Conservation (phyloP, 92 coral and sea anemone species). For the Epizoanthus stellaris region DNA sequence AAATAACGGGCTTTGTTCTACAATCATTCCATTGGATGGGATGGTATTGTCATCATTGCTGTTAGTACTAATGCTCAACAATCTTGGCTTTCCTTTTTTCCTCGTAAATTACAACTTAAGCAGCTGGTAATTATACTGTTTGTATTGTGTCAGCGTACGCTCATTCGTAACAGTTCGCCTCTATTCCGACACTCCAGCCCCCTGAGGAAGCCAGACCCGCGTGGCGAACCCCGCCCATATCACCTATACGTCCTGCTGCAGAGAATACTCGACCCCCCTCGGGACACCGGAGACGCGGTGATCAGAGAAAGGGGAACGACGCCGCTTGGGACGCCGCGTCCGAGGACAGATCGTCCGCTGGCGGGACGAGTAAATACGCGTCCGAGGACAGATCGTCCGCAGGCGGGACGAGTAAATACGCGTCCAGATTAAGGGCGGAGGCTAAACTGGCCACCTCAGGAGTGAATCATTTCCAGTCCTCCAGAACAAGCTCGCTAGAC, state of each 20-base stretch:
- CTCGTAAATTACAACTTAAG: background rate
- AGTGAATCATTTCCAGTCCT: constrained; percentile 54
- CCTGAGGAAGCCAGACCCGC: constrained; percentile 79
- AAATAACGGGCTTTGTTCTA: background rate
- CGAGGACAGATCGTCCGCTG: constrained; percentile 46
- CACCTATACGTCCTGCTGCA: constrained; percentile 71
- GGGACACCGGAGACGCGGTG: constrained; percentile 62
- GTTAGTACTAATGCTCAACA: background rate
- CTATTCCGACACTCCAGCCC: constrained; percentile 39
- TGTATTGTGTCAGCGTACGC: background rate
- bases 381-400: constrained; percentile 47
- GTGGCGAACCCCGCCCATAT: constrained; percentile 98
- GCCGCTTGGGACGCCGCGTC: background rate
- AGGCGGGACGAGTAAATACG: constrained; percentile 63
- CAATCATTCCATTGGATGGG: constrained; percentile 2
- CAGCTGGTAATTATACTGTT: background rate
- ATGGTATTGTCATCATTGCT: background rate
- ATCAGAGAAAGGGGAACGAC: constrained; percentile 37
- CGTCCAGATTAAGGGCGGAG: constrained; percentile 81
- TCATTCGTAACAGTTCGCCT: background rate
- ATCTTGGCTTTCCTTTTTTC: background rate
- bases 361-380: constrained; percentile 49
- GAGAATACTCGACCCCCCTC: constrained; percentile 74
- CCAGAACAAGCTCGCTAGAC: constrained; percentile 39
- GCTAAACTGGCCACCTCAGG: constrained; percentile 79